Evolutionary conservation across 2,113 vertebrate genomes (phyloP), one percentile per base, ranked within the genome.

Genomic region (Rhipidura dahli): DNA sequence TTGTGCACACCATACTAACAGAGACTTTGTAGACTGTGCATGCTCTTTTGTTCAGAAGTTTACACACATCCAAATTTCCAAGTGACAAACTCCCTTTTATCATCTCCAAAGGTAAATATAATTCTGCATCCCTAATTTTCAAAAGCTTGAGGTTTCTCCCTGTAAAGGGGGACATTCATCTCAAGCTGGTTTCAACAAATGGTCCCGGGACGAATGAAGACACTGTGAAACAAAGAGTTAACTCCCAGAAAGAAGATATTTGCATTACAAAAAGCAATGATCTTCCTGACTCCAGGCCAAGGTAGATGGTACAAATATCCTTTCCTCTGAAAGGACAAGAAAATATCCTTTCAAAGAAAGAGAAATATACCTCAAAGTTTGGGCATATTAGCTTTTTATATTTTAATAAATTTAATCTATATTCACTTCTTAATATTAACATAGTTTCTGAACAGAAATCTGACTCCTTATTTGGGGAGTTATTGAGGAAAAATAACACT

Each of bases 221-320:
- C 35, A 72, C 24, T 63, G 59, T 59, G 76, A 85, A 94, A 86
- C 27, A 82, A 75, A 57, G 82, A 75, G n/a, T 27, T 50, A 61
- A 7, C 47, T 86, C 70, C 30, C 54, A 61, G 73, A 90, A 87
- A 92, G 57, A 85, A 71, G 50, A 18, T 47, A 83, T 73, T 93
- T 95, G 60, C 87, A 93, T 80, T 70, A 86, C 63, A 94, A 90
- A 89, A 94, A 77, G 16, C 42, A 89, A 79, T 4, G 9, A 72
- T 59, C 39, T 92, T 75, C 5, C 26, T 63, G 70, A 85, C 27
- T 89, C 37, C 50, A 64, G 50, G 45, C 45, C 57, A 86, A 18
- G 13, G n/a, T 30, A 68, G 9, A 39, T 14, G 21, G 31, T 12
- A 79, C 33, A 40, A 61, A 60, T 68, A 64, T 19, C 39, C 37